These are phyloP conservation scores for Hydrozoanthus tunicans DNA, from an alignment of 64 coral and sea anemone genomes.

Conservation along the genomic window DNA sequence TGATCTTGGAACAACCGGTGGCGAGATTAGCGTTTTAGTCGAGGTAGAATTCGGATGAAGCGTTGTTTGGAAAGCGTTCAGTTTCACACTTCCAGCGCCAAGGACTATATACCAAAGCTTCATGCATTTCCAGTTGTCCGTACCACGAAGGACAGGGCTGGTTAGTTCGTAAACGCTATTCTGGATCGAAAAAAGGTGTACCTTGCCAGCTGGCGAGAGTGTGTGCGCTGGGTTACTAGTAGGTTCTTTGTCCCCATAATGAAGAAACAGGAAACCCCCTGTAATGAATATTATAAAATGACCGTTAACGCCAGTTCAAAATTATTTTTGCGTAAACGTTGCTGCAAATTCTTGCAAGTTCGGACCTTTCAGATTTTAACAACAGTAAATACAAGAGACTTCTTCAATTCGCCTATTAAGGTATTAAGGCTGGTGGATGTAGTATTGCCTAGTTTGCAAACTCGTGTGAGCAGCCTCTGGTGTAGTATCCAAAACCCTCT, in stretches of 20 bases:
- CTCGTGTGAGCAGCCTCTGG: too few species aligned
- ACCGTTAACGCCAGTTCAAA: too few species aligned
- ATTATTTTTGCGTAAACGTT: too few species aligned
- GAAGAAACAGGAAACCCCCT: conserved; percentile 12
- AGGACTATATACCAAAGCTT: background rate
- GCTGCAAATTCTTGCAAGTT: too few species aligned
- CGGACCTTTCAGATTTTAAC: too few species aligned
- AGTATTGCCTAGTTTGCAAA: too few species aligned
- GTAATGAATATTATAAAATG: background rate
- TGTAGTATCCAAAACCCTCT: too few species aligned
- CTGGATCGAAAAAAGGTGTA: background rate
- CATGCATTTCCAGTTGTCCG: conserved; percentile 28
- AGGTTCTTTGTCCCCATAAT: background rate
- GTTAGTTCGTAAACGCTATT: background rate
- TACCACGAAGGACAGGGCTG: conserved; percentile 28
- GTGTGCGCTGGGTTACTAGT: too few species aligned
- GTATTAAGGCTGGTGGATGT: too few species aligned
- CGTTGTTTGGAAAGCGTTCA: background rate
- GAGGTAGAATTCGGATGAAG: conserved; percentile 4
- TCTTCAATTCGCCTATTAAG: too few species aligned
- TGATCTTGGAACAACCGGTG: background rate
- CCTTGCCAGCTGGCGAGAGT: too few species aligned
- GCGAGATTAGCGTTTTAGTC: background rate
- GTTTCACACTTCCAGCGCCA: background rate
- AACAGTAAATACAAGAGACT: too few species aligned